A percentile compares a stretch with the other conserved stretches of the same genome.
These are phyloP conservation scores for Drosophila lacertosa DNA, from an alignment of 1,140 invertebrate genomes.

Conservation along the genomic window DNA sequence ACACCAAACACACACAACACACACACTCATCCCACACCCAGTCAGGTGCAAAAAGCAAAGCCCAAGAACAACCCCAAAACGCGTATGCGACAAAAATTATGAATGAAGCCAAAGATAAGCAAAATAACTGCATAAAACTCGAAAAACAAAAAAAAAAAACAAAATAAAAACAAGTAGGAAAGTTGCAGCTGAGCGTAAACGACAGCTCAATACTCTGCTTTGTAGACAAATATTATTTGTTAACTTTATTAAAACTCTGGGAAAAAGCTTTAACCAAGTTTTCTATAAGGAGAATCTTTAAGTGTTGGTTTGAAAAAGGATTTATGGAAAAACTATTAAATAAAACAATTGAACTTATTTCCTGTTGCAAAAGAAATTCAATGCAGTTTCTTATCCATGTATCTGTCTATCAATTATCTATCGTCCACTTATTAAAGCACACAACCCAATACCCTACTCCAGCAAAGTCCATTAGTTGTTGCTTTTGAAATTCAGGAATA, in stretches of 20 bases:
- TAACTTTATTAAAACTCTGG: too few species aligned
- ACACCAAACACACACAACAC: slow-evolving; percentile 4
- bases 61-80: slow-evolving; percentile 44
- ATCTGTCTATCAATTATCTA: background rate
- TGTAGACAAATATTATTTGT: too few species aligned
- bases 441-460: background rate
- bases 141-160: slow-evolving; percentile 5
- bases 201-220: too few species aligned
- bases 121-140: slow-evolving; percentile 27
- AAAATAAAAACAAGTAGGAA: slow-evolving; percentile 44
- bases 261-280: too few species aligned
- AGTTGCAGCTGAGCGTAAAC: slow-evolving; percentile 24
- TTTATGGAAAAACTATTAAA: too few species aligned
- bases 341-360: too few species aligned
- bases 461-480: background rate
- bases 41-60: slow-evolving; percentile 47
- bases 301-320: too few species aligned
- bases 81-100: slow-evolving; percentile 69
- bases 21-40: slow-evolving; percentile 15
- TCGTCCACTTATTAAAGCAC: background rate
- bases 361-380: too few species aligned
- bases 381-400: too few species aligned
- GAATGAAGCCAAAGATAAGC: slow-evolving; percentile 71
- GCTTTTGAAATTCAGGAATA: background rate
- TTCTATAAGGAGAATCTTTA: too few species aligned